A percentile compares a stretch with the other conserved stretches of the same genome.
phyloP scores from a whole-genome alignment of 2,113 vertebrate species.

The Apodemus sylvaticus region DNA sequence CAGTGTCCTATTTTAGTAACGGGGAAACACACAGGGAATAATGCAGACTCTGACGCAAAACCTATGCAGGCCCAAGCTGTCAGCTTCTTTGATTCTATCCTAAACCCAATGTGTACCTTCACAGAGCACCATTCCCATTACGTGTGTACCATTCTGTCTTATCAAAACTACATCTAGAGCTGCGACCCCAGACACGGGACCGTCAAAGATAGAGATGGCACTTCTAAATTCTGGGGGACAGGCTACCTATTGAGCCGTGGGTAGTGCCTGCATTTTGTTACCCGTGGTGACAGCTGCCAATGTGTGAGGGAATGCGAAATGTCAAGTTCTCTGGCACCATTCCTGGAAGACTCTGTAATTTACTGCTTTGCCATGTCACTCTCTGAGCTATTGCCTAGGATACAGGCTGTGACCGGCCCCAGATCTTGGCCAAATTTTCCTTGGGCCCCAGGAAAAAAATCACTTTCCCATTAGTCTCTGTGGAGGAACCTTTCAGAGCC shows the following conservation, averaged over 20 bases:
- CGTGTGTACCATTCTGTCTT: not conserved
- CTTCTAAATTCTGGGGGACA: constrained; percentile 60
- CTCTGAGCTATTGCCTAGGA: constrained; percentile 73
- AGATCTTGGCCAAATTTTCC: constrained; percentile 36
- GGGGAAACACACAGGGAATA: not conserved
- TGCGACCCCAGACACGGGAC: constrained; percentile 39
- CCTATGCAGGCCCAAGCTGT: not conserved
- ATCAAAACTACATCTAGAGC: constrained; percentile 40
- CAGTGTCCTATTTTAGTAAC: not conserved
- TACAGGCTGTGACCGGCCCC: constrained; percentile 63
- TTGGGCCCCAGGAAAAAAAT: constrained; percentile 20
- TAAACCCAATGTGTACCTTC: constrained; percentile 28
- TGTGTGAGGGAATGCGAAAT: constrained; percentile 76
- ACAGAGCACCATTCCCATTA: not conserved
- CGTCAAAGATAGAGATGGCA: constrained; percentile 59
- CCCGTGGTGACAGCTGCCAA: constrained; percentile 79
- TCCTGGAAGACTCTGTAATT: constrained; percentile 79
- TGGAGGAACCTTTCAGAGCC: not conserved
- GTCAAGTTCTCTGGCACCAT: constrained; percentile 79
- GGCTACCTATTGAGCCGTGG: constrained; percentile 76
- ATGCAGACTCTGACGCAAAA: constrained; percentile 37
- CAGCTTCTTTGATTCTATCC: constrained; percentile 52
- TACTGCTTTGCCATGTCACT: constrained; percentile 72
- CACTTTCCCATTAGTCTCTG: not conserved
- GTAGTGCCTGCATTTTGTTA: constrained; percentile 76